Base-by-base conservation (phyloP, 2,888 invertebrate genomes). In the Lasioglossum vierecki region DNA sequence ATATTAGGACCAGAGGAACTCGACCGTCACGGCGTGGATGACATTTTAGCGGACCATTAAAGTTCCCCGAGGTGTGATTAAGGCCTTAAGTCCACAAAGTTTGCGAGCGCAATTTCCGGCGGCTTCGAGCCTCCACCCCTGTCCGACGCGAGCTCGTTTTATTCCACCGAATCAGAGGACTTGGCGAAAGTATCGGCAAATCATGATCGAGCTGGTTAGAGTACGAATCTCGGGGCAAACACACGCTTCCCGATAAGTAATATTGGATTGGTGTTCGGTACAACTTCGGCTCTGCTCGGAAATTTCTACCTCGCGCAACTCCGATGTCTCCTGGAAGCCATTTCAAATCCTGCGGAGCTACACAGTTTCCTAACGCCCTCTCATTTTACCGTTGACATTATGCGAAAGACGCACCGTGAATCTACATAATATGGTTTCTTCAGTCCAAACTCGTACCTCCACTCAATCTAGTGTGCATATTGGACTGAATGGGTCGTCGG, bases 51-150 rank as follows among this genome's bases (percentile, higher is more conserved):
- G 41, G 49, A 41, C 49, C 63, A 63, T 81, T 72, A 77, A 78
- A 72, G 63, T 72, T 78, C 53, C 44, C 53, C 22, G 6, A 79
- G 44, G 72, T 49, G 53, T 22, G 79, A 79, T 66, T 72, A 73
- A 30, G 35, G 57, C 35, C 30, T 72, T 41, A 35, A 15, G 30
- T 18, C 35, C 26, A 35, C 22, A 49, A 78, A 78, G 26, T 78
- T 78, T 15, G 46, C 49, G 41, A 53, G 71, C 49, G 49, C n/a
- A 72, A 79, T 53, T 66, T 73, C 72, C 49, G 44, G 49, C 68
- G 22, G 11, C n/a, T 39, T 41, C 39, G 39, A n/a, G 22, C 22
- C 39, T n/a, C 39, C 68, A 35, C 39, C 22, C 35, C 30, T 63
- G 60, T 68, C 39, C 68, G 35, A 35, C 35, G 35, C 22, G 26